Base-by-base conservation (phyloP, 2,888 invertebrate species). In the Megamerina dolium region DNA sequence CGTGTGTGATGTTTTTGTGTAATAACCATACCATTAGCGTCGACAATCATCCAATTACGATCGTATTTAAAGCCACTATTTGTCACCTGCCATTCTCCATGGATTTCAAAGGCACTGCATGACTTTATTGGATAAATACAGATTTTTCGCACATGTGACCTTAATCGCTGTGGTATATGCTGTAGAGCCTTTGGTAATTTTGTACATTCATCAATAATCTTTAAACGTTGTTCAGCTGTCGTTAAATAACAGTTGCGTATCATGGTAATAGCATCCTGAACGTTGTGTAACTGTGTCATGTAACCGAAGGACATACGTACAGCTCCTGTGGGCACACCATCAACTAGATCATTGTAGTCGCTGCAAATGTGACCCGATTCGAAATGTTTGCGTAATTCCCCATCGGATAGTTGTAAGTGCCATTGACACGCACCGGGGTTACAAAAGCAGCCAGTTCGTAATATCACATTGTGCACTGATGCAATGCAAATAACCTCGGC, bases 401-500 rank as follows among this genome's bases (percentile, higher is more conserved):
- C 74, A 39, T 83, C 77, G 0, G 80, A 75, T 8, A 91, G 73
- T 6, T 75, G 70, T 34, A 96, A 73, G 60, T 87, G 86, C 37
- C 81, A 74, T 65, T 93, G 89, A 64, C 96, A 96, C 2, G 94
- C 87, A 12, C 96, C 97, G 2, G 93, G 86, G 73, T 97, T 97
- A 68, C 97, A 97, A 66, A 95, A 93, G 66, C 96, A 96, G 1
- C 97, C 97, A 2, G 92, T 92, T 50, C 97, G 78, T 30, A 97
- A 68, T 54, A 85, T 83, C 38, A 97, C 85, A 56, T 85, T 83
- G 64, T 90, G 85, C 40, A 94, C 73, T 53, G 89, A 84, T 1
- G 93, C 87, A 75, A 96, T 82, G 60, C 91, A 87, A 59, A 89
- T 81, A 46, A 95, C 87, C 86, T 95, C 92, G 47, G 87, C 78